Evolutionary conservation across 2,888 invertebrate genomes (phyloP), one percentile per base, ranked within the genome.

Genomic region (Drosophila subquinaria): DNA sequence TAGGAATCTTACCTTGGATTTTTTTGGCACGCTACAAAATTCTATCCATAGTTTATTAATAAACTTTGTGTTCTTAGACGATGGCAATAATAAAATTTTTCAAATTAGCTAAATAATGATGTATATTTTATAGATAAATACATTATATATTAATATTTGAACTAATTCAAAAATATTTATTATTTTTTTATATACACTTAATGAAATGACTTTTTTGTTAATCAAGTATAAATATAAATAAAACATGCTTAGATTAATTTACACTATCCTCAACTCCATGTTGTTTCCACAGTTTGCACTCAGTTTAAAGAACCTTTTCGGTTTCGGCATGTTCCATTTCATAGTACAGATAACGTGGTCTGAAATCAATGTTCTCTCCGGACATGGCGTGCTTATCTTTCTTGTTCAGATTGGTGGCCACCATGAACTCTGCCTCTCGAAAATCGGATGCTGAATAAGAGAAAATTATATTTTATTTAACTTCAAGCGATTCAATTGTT

Each of bases 341-440:
- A 33, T 89, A 91, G 63, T 91, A 91, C 3, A 92, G 79, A 75
- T 91, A 91, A 10, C 88, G 89, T 2, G 91, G 91, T n/a, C 82
- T 83, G 9, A 90, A 91, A 17, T 86, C 78, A 0, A 73, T 43
- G 35, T 78, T 70, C 6, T 91, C 84, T 0, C 85, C 85, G 0
- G 79, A 73, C 56, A 91, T 74, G 4, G 82, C 69, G 30, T 82
- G 77, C 27, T 85, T 90, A 10, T 81, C 78, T 60, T 75, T 71
- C 45, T 90, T 90, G 55, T 90, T 89, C 9, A 90, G 67, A 52
- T 90, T 87, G 10, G 89, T 81, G 47, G 80, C 61, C 3, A 72
- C 47, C 91, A 91, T 90, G 15, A 90, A 92, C 9, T 86, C 81
- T 0, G 91, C 91, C 50, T 92, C 92, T 1, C 89, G 82, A 8